Conservation (phyloP, 2,797 vertebrate species). For the Hippoglossus hippoglossus region DNA sequence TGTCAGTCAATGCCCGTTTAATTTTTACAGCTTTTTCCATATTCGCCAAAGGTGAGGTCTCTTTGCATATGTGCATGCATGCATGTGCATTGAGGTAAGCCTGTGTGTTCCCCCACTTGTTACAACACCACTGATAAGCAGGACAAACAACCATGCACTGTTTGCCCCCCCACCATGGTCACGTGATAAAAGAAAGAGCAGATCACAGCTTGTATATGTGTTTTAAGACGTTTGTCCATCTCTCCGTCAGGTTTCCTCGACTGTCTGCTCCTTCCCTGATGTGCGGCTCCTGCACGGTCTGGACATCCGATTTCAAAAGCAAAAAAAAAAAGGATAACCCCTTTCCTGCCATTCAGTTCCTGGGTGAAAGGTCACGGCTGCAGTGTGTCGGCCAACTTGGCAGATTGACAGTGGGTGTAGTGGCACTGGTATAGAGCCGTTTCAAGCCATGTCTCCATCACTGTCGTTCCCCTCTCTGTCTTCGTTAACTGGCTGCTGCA, state of each 20-base stretch:
- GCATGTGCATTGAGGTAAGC: conserved; percentile 60
- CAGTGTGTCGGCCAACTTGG: conserved; percentile 68
- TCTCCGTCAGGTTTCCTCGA: conserved; percentile 23
- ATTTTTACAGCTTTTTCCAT: conserved; percentile 29
- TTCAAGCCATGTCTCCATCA: conserved; percentile 47
- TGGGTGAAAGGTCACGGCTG: conserved; percentile 76
- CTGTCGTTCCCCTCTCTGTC: conserved; percentile 37
- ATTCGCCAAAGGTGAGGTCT: conserved; percentile 46
- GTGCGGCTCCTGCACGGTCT: conserved; percentile 35
- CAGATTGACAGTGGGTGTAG: conserved; percentile 72
- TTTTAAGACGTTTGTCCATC: conserved; percentile 16
- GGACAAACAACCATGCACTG: conserved; percentile 76
- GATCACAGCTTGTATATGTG: conserved; percentile 4
- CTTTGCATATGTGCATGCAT: conserved; percentile 11
- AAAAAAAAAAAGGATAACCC: conserved; percentile 72
- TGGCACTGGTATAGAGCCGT: conserved; percentile 61
- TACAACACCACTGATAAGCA: conserved; percentile 84
- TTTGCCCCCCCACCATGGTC: conserved; percentile 71
- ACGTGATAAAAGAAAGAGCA: conserved; percentile 65
- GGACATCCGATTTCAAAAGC: conserved; percentile 47
- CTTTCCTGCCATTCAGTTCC: conserved; percentile 60
- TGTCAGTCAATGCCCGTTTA: not conserved
- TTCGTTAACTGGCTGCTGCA: conserved; percentile 26
- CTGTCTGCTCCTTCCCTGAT: conserved; percentile 21
- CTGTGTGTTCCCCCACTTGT: conserved; percentile 74